Base-by-base conservation (phyloP, 92 coral and sea anemone species). In the Phenganax stokvisi region DNA sequence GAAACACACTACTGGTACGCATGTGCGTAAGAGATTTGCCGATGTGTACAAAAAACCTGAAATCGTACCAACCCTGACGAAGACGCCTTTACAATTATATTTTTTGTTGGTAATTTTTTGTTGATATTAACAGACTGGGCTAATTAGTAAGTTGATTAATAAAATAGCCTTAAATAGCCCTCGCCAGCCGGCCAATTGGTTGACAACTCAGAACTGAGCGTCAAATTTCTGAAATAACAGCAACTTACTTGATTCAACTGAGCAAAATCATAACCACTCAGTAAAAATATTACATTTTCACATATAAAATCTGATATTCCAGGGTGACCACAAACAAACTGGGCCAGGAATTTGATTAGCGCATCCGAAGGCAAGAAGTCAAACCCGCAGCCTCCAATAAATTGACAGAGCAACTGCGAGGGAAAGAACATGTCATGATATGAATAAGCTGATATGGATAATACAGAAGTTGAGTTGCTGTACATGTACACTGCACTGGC, bases 291-390 rank as follows among this genome's bases (percentile, higher is more conserved):
- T 28, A 94, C 69, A 17, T 88, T 87, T 1, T 92, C 84, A 37
- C 98, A 94, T 70, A 90, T 69, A 7, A 89, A 57, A 57, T 87
- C 84, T 13, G 80, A 56, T 20, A 79, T 30, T 68, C 54, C 74
- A 15, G 15, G 63, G 29, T 89, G 97, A 53, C 88, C 89, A 77
- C 98, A 94, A 16, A 94, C 76, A 63, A 85, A 73, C 10, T 87
- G 81, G 37, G 98, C 93, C 76, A 94, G 51, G 84, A 89, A 84
- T 27, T 84, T 87, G 52, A 92, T 76, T 8, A 94, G 17, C 0
- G 80, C 93, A 86, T 89, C 69, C 8, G 98, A 91, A 6, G 98
- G 98, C 51, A 94, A 85, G 80, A 94, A 94, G 53, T 94, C 98
- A 10, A 90, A 97, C 20, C 87, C 84, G 15, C 98, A 79, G 27